Evolutionary conservation across 2,888 invertebrate genomes (phyloP).

Genomic region (Sarcophaga variegata): DNA sequence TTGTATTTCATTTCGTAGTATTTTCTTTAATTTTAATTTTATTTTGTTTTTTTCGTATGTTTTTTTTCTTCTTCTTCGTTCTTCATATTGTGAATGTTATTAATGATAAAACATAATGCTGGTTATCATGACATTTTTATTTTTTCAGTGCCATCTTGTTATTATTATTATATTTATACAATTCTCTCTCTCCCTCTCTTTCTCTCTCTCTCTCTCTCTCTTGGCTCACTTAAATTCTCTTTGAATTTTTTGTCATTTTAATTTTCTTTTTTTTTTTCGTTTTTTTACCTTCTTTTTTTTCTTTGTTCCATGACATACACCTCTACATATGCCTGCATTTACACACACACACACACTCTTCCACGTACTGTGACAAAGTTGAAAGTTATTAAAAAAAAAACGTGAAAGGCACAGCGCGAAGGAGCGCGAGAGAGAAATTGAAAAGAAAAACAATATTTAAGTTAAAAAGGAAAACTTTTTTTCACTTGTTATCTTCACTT

Average conservation of each 20-base stretch:
- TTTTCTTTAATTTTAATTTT: background rate
- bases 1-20: background rate
- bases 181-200: background rate
- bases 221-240: background rate
- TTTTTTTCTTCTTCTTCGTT: background rate
- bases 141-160: slow-evolving; percentile 60
- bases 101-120: slow-evolving; percentile 61
- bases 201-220: background rate
- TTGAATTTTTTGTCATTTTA: slow-evolving; percentile 33
- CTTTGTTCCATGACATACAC: background rate
- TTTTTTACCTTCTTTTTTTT: background rate
- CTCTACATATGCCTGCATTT: background rate
- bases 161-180: slow-evolving; percentile 37
- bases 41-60: background rate
- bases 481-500: slow-evolving; percentile 38
- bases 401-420: too few relatives aligned
- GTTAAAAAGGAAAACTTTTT: slow-evolving; percentile 45
- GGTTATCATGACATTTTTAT: slow-evolving; percentile 65
- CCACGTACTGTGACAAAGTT: slow-evolving; percentile 13
- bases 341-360: background rate
- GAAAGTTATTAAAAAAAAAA: slow-evolving; percentile 1
- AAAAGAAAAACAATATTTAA: slow-evolving; percentile 45
- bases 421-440: background rate
- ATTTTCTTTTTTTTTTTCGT: slow-evolving; percentile 31
- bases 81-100: slow-evolving; percentile 44